Evolutionary conservation across 23 tunicate species (phyloP).

Genomic region (Trididemnum miniatum): DNA sequence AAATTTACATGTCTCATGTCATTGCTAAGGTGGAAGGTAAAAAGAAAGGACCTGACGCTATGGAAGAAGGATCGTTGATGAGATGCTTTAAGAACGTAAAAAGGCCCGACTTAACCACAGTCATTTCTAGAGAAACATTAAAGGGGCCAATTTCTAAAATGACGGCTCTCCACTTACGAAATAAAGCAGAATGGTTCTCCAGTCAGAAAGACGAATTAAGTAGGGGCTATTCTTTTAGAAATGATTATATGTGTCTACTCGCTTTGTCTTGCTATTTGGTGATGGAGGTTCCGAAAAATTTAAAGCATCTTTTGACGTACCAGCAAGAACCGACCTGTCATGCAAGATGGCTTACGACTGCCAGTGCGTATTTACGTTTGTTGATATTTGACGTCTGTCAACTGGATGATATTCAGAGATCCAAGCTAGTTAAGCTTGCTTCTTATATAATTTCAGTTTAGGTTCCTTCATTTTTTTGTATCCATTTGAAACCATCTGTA

Average conservation of each 20-base stretch:
- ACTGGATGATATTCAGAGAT: too few species aligned
- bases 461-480: neutral
- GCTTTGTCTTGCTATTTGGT: neutral
- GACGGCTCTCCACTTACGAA: neutral
- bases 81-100: too few species aligned
- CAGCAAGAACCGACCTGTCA: too few species aligned
- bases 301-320: too few species aligned
- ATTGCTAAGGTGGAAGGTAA: too few species aligned
- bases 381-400: neutral
- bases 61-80: too few species aligned
- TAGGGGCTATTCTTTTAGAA: neutral
- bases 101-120: neutral
- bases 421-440: neutral
- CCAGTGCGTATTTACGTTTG: neutral
- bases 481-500: too few species aligned
- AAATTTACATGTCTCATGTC: too few species aligned
- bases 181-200: neutral
- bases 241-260: too few species aligned
- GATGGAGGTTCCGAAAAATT: neutral
- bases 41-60: too few species aligned
- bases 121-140: neutral
- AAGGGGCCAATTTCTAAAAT: neutral
- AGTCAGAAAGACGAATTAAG: too few species aligned
- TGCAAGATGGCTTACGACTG: too few species aligned
- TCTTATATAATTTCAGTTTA: neutral